Percentiles rank a stretch among this genome's conserved stretches.
Evolutionary conservation across 1,140 invertebrate genomes (phyloP).

Genomic region (Drosophila pandora): DNA sequence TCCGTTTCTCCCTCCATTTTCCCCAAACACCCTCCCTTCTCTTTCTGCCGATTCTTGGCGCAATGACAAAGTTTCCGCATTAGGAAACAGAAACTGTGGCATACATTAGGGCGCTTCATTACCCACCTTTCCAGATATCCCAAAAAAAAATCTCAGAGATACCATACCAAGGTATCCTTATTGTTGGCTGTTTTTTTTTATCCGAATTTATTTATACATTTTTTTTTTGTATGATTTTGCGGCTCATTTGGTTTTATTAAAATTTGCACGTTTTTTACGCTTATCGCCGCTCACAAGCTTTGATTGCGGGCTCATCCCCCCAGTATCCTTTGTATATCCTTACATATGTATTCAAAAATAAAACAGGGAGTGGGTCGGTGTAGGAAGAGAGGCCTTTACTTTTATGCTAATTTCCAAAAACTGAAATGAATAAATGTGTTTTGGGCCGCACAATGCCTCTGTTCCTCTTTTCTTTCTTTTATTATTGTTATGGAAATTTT

Average conservation of each 20-base stretch:
- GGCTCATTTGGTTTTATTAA: constrained; percentile 80
- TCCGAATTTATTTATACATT: background rate
- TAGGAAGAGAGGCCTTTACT: constrained; percentile 41
- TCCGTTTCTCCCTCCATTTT: background rate
- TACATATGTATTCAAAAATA: constrained; percentile 1
- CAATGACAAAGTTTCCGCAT: constrained; percentile 72
- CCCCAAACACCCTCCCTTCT: background rate
- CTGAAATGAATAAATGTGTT: constrained; percentile 79
- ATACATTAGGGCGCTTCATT: constrained; percentile 60
- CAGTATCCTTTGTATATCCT: background rate
- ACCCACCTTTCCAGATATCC: constrained; percentile 22
- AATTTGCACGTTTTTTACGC: constrained; percentile 79
- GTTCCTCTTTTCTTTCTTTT: constrained; percentile 41
- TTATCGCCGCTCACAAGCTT: constrained; percentile 65
- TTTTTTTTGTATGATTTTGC: constrained; percentile 70
- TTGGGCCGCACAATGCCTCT: constrained; percentile 23
- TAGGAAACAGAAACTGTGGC: constrained; percentile 64
- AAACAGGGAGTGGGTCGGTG: background rate
- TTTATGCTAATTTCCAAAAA: constrained; percentile 77
- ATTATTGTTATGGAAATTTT: constrained; percentile 83
- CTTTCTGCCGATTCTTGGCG: background rate
- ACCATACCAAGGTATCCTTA: constrained; percentile 4
- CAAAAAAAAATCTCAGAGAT: background rate
- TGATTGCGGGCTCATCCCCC: constrained; percentile 64
- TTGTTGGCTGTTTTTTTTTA: constrained; percentile 4